Evolutionary conservation across 2,888 invertebrate species (phyloP).

Genomic region (Archaeoteleia sp.): DNA sequence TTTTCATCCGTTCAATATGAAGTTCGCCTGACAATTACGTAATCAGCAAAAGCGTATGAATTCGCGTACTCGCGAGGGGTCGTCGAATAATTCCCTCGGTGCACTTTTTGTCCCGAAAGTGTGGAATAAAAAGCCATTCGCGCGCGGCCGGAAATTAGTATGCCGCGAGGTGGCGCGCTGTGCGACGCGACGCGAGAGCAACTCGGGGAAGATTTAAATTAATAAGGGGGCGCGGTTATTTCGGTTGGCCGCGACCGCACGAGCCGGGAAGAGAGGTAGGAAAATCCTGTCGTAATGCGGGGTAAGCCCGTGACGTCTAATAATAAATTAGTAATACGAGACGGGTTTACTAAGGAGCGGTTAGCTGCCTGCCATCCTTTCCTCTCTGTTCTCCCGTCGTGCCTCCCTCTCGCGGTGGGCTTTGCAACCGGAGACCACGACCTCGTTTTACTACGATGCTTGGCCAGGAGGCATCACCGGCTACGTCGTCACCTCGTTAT

Average conservation of each 20-base stretch:
- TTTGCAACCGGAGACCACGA: slow-evolving; percentile 68
- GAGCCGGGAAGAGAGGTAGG: slow-evolving; percentile 36
- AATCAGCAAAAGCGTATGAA: slow-evolving; percentile 27
- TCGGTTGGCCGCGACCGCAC: slow-evolving; percentile 37
- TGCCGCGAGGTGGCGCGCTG: slow-evolving; percentile 15
- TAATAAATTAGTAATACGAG: slow-evolving; percentile 74
- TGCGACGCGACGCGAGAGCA: slow-evolving; percentile 20
- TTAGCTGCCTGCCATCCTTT: slow-evolving; percentile 61
- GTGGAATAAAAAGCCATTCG: slow-evolving; percentile 39
- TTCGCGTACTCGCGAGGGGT: slow-evolving; percentile 5
- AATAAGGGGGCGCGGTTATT: slow-evolving; percentile 52
- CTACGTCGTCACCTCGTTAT: slow-evolving; percentile 68
- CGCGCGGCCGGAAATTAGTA: slow-evolving; percentile 37
- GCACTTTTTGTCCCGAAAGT: slow-evolving; percentile 21
- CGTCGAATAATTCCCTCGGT: slow-evolving; percentile 12
- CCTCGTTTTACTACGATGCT: slow-evolving; percentile 45
- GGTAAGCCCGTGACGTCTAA: slow-evolving; percentile 65
- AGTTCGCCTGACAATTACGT: slow-evolving; percentile 26
- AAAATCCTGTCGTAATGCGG: slow-evolving; percentile 63
- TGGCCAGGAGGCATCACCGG: slow-evolving; percentile 39
- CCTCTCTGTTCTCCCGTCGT: slow-evolving; percentile 52
- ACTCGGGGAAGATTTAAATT: slow-evolving; percentile 47
- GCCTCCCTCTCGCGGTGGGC: slow-evolving; percentile 51
- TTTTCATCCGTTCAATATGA: slow-evolving; percentile 18
- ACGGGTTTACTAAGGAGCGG: slow-evolving; percentile 64